Base-by-base conservation (phyloP, 1,140 invertebrate species). In the Neuroterus valhalla region DNA sequence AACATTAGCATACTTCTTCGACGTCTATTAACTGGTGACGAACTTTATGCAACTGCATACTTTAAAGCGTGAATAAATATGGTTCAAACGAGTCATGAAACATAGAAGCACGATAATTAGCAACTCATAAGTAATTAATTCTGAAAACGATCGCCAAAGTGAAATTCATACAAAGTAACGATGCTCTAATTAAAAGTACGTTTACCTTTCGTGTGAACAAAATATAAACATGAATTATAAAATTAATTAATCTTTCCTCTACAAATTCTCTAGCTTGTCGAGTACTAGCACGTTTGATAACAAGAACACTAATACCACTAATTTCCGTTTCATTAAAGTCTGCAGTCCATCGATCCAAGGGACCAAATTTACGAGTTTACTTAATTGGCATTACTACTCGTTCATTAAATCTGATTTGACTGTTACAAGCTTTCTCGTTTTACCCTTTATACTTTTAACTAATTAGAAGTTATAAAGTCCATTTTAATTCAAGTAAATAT, bases 241-340 rank as follows among this genome's bases (percentile, higher is more conserved):
- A 62, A 31, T 62, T 38, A 62, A 62, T 62, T 62, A 62, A 62
- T 62, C 55, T 62, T 62, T 52, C 19, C 5, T 26, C 3, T 14
- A 62, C 12, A 62, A 38, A 38, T 62, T 62, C 55, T 62, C 55
- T n/a, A 62, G 26, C 14, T 23, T 62, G 52, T 31, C 23, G 52
- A 62, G 21, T 23, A n/a, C n/a, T n/a, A 62, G 52, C 21, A 31
- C 10, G 55, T 62, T 62, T 62, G 55, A 62, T 62, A 62, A 62
- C 55, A 15, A 23, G 55, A 62, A 31, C 23, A n/a, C 55, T 62
- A 62, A 62, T 62, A 31, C 26, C 55, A 62, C 55, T 62, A 62
- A 62, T 62, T 62, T 62, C 55, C 55, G 55, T 62, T 62, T 62
- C 55, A 62, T 62, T 62, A 38, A 62, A 31, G 55, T 62, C 55